These are phyloP conservation scores for Pseudochromis fuscus DNA, from an alignment of 2,797 vertebrate species.

Conservation along the genomic window DNA sequence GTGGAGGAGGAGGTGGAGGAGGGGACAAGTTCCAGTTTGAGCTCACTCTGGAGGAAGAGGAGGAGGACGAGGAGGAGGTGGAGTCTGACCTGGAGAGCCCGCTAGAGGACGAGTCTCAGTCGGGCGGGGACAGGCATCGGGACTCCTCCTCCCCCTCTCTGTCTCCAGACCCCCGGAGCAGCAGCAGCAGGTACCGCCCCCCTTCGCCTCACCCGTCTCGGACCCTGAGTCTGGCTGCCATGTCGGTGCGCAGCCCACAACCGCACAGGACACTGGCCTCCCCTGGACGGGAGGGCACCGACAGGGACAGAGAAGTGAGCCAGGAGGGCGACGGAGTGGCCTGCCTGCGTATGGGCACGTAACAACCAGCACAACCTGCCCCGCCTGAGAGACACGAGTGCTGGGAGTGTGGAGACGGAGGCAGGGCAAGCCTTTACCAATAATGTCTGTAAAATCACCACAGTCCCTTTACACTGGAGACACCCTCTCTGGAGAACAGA, in stretches of 20 bases:
- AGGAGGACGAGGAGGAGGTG: constrained; percentile 80
- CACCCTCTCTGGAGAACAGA: constrained; percentile 67
- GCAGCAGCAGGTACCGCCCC: constrained; percentile 62
- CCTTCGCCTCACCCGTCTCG: constrained; percentile 68
- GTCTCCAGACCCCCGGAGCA: constrained; percentile 66
- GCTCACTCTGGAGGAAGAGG: constrained; percentile 90
- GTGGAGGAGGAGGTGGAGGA: constrained; percentile 30
- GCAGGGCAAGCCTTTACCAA: constrained; percentile 64
- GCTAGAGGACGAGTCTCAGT: constrained; percentile 80
- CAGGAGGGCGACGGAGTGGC: constrained; percentile 76
- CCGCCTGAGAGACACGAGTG: constrained; percentile 56
- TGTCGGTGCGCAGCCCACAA: constrained; percentile 71
- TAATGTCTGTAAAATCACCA: constrained; percentile 81
- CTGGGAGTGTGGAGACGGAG: constrained; percentile 29
- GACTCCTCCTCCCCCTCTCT: constrained; percentile 68
- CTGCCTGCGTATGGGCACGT: constrained; percentile 83
- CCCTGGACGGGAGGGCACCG: neutral
- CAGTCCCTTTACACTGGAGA: constrained; percentile 85
- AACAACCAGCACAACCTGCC: constrained; percentile 76
- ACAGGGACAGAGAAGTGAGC: constrained; percentile 76
- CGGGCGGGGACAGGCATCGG: constrained; percentile 62
- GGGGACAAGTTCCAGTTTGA: constrained; percentile 91
- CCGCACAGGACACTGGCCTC: constrained; percentile 69
- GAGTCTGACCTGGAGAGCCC: constrained; percentile 83
- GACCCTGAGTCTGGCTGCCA: constrained; percentile 65